Conservation (phyloP, 2,113 vertebrate genomes). For the Ranitomeya variabilis region DNA sequence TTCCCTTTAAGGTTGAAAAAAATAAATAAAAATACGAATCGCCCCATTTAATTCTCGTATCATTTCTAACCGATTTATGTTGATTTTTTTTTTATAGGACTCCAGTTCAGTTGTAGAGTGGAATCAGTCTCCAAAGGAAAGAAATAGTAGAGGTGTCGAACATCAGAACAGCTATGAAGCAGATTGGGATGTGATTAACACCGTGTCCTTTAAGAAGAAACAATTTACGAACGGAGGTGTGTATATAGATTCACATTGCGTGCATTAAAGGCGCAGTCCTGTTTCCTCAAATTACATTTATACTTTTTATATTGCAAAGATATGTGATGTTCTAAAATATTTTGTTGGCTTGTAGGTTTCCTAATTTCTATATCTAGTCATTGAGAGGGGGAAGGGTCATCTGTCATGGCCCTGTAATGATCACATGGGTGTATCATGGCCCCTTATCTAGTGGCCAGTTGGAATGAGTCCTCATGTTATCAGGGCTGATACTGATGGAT, state of each 20-base stretch:
- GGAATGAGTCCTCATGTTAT: not conserved
- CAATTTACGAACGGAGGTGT: conserved; percentile 82
- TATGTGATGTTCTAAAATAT: not conserved
- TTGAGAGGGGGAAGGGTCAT: not conserved
- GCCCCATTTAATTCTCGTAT: not conserved
- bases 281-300: not conserved
- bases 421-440: not conserved
- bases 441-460: not conserved
- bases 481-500: not conserved
- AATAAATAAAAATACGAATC: too few species aligned
- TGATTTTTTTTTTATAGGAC: conserved; percentile 74
- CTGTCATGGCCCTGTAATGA: not conserved
- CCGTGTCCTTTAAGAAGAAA: conserved; percentile 89
- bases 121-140: conserved; percentile 80
- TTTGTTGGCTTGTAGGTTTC: not conserved
- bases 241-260: conserved; percentile 19
- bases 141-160: conserved; percentile 72
- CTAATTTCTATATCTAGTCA: not conserved
- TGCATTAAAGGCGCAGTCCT: not conserved
- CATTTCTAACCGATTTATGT: not conserved
- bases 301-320: not conserved
- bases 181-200: conserved; percentile 96
- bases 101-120: conserved; percentile 96
- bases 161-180: conserved; percentile 88
- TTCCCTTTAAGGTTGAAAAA: too few species aligned